Percentiles rank a stretch among this genome's conserved stretches.
phyloP scores from a whole-genome alignment of 2,113 vertebrate species.

The Rissa tridactyla region DNA sequence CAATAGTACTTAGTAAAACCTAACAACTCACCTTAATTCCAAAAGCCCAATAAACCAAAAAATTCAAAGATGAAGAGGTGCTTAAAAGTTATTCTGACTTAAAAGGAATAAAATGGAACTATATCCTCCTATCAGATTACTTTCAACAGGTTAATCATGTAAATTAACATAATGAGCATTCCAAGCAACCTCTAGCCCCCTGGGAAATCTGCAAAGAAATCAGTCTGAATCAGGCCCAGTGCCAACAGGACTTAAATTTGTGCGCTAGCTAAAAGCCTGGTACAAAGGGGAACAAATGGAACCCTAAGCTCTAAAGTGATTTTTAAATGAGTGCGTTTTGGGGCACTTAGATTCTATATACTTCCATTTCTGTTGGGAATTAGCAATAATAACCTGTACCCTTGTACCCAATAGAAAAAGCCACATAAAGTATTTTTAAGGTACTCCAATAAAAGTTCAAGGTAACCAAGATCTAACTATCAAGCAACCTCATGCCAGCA shows the following conservation, averaged over 20 bases:
- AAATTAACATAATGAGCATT: slow-evolving; percentile 6
- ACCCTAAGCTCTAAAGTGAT: not conserved
- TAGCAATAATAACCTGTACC: not conserved
- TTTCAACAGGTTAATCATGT: slow-evolving; percentile 14
- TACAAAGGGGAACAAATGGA: not conserved
- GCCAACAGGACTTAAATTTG: not conserved
- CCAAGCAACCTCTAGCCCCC: not conserved
- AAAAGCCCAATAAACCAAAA: not conserved
- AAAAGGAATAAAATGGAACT: slow-evolving; percentile 15
- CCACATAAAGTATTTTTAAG: not conserved
- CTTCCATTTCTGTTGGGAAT: not conserved
- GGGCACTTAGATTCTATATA: not conserved
- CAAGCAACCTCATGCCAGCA: not conserved
- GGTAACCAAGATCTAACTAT: not conserved
- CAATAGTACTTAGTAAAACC: not conserved
- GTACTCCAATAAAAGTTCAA: not conserved
- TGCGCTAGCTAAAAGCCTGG: not conserved
- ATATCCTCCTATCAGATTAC: slow-evolving; percentile 18
- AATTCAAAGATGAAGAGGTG: not conserved
- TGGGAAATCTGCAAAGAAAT: slow-evolving; percentile 3
- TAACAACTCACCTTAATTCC: not conserved
- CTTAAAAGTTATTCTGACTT: slow-evolving; percentile 16
- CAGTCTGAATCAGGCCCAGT: not conserved
- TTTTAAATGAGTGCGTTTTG: not conserved
- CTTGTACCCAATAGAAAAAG: not conserved